Evolutionary conservation across 1,140 invertebrate genomes (phyloP).

Genomic region (Drosophila leontia): DNA sequence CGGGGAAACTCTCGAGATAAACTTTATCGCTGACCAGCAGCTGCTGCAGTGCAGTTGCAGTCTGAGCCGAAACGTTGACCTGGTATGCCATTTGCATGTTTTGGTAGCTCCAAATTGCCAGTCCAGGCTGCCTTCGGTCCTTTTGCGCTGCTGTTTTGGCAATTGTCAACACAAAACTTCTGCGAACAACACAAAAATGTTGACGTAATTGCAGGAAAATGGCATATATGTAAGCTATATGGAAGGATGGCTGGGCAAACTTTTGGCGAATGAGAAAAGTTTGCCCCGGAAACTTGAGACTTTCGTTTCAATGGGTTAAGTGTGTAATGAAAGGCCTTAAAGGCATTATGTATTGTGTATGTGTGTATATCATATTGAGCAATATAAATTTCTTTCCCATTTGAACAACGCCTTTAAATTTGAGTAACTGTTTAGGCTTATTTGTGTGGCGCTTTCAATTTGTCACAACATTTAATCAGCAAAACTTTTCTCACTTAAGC

Average conservation of each 20-base stretch:
- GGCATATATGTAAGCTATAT: constrained; percentile 60
- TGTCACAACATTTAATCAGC: constrained; percentile 80
- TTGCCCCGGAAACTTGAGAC: constrained; percentile 20
- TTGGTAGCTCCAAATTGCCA: constrained; percentile 63
- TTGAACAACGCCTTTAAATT: background rate
- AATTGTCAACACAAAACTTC: constrained; percentile 79
- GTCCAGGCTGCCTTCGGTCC: constrained; percentile 34
- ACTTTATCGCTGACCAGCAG: constrained; percentile 69
- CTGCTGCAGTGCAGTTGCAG: constrained; percentile 50
- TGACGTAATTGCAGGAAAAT: constrained; percentile 76
- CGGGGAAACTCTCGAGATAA: constrained; percentile 75
- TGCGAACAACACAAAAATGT: constrained; percentile 51
- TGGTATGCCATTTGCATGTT: constrained; percentile 82
- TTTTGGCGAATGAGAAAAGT: constrained; percentile 52
- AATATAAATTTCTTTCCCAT: background rate
- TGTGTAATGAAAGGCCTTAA: constrained; percentile 9
- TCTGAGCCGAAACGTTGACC: constrained; percentile 61
- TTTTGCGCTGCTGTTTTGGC: constrained; percentile 54
- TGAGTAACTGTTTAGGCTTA: background rate
- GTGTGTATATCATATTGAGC: background rate
- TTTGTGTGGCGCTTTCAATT: constrained; percentile 58
- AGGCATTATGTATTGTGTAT: background rate
- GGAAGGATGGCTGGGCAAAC: constrained; percentile 27
- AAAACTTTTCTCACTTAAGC: constrained; percentile 81
- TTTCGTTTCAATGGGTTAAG: constrained; percentile 28